Percentiles rank a stretch among this genome's conserved stretches.
These are phyloP conservation scores for Stenchaetothrips biformis DNA, from an alignment of 2,888 invertebrate species.

Conservation along the genomic window DNA sequence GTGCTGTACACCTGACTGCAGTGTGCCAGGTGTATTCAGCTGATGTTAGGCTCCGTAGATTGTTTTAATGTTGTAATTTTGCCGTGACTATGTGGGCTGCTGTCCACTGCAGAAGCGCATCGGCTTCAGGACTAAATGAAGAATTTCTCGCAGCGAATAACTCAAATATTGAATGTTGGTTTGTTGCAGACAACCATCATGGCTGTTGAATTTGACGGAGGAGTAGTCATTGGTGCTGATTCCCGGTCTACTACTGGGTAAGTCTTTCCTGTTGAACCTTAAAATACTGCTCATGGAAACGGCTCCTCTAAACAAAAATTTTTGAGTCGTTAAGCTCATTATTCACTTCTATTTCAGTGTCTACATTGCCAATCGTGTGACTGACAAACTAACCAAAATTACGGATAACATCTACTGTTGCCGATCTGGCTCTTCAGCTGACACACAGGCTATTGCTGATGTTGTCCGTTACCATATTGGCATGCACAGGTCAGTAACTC, in stretches of 20 bases:
- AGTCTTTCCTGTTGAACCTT: slow-evolving; percentile 33
- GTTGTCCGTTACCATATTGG: slow-evolving; percentile 90
- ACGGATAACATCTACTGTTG: slow-evolving; percentile 96
- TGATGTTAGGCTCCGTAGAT: neutral
- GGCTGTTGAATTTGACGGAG: slow-evolving; percentile 92
- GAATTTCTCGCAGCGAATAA: too few relatives aligned
- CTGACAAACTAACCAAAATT: slow-evolving; percentile 91
- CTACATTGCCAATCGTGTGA: slow-evolving; percentile 91
- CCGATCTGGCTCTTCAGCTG: slow-evolving; percentile 95
- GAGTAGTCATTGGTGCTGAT: slow-evolving; percentile 98
- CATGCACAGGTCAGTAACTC: slow-evolving; percentile 65
- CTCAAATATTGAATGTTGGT: neutral
- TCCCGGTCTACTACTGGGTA: slow-evolving; percentile 91
- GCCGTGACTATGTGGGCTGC: neutral
- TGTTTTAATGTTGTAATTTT: neutral
- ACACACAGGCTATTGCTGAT: slow-evolving; percentile 96
- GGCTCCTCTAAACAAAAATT: slow-evolving; percentile 25
- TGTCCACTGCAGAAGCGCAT: neutral
- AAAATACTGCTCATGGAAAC: slow-evolving; percentile 1
- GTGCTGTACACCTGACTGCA: too few relatives aligned
- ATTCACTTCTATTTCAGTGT: slow-evolving; percentile 50
- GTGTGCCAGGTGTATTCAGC: too few relatives aligned
- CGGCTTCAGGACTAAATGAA: neutral
- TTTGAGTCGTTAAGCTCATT: slow-evolving; percentile 24
- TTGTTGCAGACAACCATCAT: slow-evolving; percentile 81